These are phyloP conservation scores for Selene dorsalis DNA, from an alignment of 2,797 vertebrate species.

Conservation along the genomic window DNA sequence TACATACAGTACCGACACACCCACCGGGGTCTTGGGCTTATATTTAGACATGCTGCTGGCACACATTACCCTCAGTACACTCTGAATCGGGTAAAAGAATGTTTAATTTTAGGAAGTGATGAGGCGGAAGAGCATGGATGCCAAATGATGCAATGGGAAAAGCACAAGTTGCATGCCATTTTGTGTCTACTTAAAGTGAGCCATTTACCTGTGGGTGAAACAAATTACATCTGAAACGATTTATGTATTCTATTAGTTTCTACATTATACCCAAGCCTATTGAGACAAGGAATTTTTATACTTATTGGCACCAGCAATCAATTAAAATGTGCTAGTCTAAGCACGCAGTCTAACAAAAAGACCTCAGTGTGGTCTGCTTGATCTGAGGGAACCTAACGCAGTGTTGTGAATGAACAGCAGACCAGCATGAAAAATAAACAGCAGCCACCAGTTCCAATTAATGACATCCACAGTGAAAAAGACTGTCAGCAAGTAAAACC, in stretches of 20 bases:
- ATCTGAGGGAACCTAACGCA: background rate
- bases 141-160: slow-evolving; percentile 55
- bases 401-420: slow-evolving; percentile 4
- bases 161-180: slow-evolving; percentile 40
- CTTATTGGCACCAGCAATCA: background rate
- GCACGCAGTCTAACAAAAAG: background rate
- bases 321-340: background rate
- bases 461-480: background rate
- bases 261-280: background rate
- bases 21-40: slow-evolving; percentile 51
- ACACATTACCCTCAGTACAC: slow-evolving; percentile 32
- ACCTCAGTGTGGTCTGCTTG: background rate
- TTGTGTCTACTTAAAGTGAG: slow-evolving; percentile 20
- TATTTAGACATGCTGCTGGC: slow-evolving; percentile 62
- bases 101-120: slow-evolving; percentile 62
- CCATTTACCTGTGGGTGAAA: background rate
- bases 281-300: too few species aligned
- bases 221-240: background rate
- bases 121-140: slow-evolving; percentile 38
- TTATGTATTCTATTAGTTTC: slow-evolving; percentile 2
- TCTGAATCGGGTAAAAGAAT: slow-evolving; percentile 69
- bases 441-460: background rate
- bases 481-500: background rate
- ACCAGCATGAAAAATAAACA: slow-evolving; percentile 7
- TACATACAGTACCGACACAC: slow-evolving; percentile 56